These are phyloP conservation scores for Propithecus coquereli DNA, from an alignment of 2,113 vertebrate genomes.

Conservation along the genomic window DNA sequence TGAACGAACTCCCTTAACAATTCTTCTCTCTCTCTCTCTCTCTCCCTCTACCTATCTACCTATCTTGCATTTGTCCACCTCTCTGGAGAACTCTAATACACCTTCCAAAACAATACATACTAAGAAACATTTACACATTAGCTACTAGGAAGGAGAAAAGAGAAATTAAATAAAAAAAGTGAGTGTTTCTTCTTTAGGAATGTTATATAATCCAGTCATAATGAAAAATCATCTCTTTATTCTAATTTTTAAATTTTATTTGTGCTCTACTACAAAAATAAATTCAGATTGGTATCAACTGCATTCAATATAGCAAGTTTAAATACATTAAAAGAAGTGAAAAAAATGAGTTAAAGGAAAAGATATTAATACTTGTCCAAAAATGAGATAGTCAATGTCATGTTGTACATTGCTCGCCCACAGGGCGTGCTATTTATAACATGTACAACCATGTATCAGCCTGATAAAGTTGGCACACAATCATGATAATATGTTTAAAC, in stretches of 20 bases:
- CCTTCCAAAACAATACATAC: background rate
- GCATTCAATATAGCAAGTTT: background rate
- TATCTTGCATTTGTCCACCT: background rate
- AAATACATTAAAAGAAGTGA: background rate
- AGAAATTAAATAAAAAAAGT: background rate
- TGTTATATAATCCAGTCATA: background rate
- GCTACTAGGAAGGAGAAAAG: background rate
- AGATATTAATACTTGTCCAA: background rate
- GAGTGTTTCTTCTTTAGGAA: background rate
- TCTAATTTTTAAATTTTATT: background rate
- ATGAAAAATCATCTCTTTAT: background rate
- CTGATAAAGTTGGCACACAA: background rate
- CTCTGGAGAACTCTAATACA: background rate
- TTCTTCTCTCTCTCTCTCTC: background rate
- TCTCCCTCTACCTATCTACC: too few species aligned
- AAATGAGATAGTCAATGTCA: background rate
- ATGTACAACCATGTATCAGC: background rate
- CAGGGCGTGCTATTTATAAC: background rate
- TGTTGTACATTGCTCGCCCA: background rate
- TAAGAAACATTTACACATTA: background rate
- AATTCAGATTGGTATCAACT: background rate
- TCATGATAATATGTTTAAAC: background rate
- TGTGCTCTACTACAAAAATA: background rate
- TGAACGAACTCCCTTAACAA: background rate
- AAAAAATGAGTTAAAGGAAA: background rate